phyloP scores from a whole-genome alignment of 2,888 invertebrate species.

The Metalampra italica region DNA sequence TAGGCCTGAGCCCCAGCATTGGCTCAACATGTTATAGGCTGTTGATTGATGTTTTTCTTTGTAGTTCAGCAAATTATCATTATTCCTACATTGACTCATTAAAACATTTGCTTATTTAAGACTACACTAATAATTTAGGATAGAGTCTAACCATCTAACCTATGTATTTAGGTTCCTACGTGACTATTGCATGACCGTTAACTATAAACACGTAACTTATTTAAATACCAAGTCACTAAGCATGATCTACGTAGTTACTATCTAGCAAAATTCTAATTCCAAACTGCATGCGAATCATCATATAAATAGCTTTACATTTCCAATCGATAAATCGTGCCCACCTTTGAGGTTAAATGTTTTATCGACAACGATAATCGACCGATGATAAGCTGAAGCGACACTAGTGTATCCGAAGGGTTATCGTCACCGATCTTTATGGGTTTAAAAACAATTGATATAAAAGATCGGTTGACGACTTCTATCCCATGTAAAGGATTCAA shows the following conservation, averaged over 20 bases:
- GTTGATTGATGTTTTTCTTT: too few relatives aligned
- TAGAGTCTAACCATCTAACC: background rate
- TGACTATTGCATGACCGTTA: background rate
- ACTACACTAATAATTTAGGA: too few relatives aligned
- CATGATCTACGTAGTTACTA: conserved; percentile 4
- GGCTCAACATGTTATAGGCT: too few relatives aligned
- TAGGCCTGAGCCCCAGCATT: too few relatives aligned
- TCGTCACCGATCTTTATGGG: conserved; percentile 62
- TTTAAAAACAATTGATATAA: conserved; percentile 53
- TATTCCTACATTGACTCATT: too few relatives aligned
- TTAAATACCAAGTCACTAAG: conserved; percentile 4
- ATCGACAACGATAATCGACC: conserved; percentile 54
- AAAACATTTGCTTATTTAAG: too few relatives aligned
- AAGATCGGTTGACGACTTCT: conserved; percentile 31
- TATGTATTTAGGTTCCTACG: background rate
- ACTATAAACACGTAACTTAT: background rate
- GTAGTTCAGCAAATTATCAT: too few relatives aligned
- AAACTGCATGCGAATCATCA: conserved; percentile 46
- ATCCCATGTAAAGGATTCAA: conserved; percentile 48
- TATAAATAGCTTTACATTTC: conserved; percentile 53
- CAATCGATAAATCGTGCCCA: conserved; percentile 60
- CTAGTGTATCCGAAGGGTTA: conserved; percentile 55
- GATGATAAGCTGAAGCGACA: conserved; percentile 50
- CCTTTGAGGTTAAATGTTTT: conserved; percentile 59
- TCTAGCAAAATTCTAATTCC: conserved; percentile 36